These are phyloP conservation scores for Cheirogaleus major DNA, from an alignment of 2,797 vertebrate species.

Conservation along the genomic window DNA sequence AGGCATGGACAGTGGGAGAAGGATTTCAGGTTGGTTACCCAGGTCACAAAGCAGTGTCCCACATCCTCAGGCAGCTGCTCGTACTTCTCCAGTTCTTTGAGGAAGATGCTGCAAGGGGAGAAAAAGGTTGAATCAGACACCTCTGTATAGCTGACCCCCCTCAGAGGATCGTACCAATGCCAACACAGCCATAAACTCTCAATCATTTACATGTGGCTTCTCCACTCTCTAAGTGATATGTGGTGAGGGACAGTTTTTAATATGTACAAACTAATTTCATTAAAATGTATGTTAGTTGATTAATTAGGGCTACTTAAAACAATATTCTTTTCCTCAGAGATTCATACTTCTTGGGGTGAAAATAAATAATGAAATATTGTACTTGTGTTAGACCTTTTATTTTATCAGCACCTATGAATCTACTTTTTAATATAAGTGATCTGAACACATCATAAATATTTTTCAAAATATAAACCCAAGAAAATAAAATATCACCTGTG, in stretches of 20 bases:
- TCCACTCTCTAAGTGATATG: neutral
- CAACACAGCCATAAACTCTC: no score
- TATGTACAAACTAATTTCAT: neutral
- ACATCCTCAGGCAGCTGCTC: slow-evolving; percentile 99
- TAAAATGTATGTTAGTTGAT: neutral
- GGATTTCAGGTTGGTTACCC: slow-evolving; percentile 89
- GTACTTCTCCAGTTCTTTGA: slow-evolving; percentile 98
- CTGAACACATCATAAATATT: neutral
- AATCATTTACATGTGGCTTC: neutral
- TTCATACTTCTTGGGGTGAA: neutral
- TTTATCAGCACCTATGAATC: slow-evolving; percentile 10
- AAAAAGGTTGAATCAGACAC: slow-evolving; percentile 73
- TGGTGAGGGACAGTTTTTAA: neutral
- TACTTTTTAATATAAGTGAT: slow-evolving; percentile 23
- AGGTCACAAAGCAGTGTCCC: slow-evolving; percentile 99
- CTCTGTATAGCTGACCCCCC: neutral
- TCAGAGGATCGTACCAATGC: neutral
- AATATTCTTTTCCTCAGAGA: neutral
- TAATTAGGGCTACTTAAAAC: slow-evolving; percentile 20
- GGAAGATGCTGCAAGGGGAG: slow-evolving; percentile 92
- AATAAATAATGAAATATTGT: slow-evolving; percentile 1
- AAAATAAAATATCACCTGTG: neutral
- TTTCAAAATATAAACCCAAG: neutral
- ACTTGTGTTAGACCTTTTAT: neutral
- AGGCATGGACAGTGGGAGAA: neutral